Conservation (phyloP, 2,888 invertebrate species). For the Calephelis perditalis region DNA sequence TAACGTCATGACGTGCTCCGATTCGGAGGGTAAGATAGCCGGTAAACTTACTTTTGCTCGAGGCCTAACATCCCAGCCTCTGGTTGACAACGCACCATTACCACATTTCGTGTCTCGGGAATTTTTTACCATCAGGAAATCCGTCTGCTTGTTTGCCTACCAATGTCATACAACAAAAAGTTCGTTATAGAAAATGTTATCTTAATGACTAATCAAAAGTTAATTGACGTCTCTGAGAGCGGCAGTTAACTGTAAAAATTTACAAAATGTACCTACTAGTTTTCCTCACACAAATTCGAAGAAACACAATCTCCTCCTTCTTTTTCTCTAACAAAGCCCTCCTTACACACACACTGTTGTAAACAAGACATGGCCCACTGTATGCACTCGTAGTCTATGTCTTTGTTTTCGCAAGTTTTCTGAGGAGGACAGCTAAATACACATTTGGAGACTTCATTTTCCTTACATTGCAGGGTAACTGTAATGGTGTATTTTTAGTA, state of each 20-base stretch:
- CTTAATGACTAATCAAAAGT: too few species aligned
- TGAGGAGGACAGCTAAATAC: slow-evolving; percentile 37
- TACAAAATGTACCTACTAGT: slow-evolving; percentile 26
- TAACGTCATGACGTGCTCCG: too few species aligned
- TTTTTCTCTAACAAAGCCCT: slow-evolving; percentile 37
- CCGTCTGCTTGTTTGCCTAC: too few species aligned
- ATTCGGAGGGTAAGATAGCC: too few species aligned
- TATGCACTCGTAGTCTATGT: slow-evolving; percentile 31
- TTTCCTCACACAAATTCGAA: slow-evolving; percentile 32
- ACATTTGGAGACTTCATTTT: slow-evolving; percentile 35
- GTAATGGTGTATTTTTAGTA: neutral
- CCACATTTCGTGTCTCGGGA: too few species aligned
- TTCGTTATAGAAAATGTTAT: too few species aligned
- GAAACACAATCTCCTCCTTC: slow-evolving; percentile 37
- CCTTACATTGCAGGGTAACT: slow-evolving; percentile 32
- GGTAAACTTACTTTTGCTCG: too few species aligned
- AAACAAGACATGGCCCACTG: slow-evolving; percentile 30
- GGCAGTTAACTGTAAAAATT: neutral
- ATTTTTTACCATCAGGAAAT: too few species aligned
- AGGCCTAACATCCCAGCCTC: too few species aligned
- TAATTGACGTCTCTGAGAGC: too few species aligned
- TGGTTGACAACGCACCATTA: too few species aligned
- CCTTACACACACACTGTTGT: slow-evolving; percentile 39
- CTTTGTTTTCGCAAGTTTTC: slow-evolving; percentile 38
- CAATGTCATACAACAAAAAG: too few species aligned